Evolutionary conservation across 2,888 invertebrate species (phyloP).

Genomic region (Apomyelois bistriatella): DNA sequence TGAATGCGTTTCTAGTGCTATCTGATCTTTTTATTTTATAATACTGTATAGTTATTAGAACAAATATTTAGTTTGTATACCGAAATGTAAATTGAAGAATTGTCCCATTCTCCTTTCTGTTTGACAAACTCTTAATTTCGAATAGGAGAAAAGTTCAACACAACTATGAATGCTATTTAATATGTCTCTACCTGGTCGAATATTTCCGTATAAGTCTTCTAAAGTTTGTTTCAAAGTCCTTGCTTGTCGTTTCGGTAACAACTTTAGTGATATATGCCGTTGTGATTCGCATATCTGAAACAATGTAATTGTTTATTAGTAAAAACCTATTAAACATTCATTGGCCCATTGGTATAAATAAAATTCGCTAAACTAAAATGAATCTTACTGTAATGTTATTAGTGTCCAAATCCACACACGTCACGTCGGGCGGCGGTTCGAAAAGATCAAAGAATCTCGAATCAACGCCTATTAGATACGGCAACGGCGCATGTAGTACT

Average conservation of each 20-base stretch:
- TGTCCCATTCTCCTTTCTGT: too few relatives aligned
- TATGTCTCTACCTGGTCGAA: slow-evolving; percentile 60
- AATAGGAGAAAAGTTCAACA: too few relatives aligned
- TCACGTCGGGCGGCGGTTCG: slow-evolving; percentile 97
- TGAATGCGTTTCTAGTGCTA: background rate
- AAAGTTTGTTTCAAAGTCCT: slow-evolving; percentile 89
- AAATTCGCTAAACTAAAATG: slow-evolving; percentile 1
- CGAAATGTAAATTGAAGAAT: too few relatives aligned
- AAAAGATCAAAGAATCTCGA: slow-evolving; percentile 98
- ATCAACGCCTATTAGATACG: slow-evolving; percentile 98
- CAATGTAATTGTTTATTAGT: slow-evolving; percentile 13
- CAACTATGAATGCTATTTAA: too few relatives aligned
- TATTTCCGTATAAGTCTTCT: slow-evolving; percentile 85
- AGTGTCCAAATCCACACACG: slow-evolving; percentile 98
- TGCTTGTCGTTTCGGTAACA: slow-evolving; percentile 92
- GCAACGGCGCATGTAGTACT: slow-evolving; percentile 97
- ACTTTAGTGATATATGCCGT: slow-evolving; percentile 87
- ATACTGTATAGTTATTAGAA: too few relatives aligned
- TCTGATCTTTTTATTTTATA: too few relatives aligned
- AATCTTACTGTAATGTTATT: slow-evolving; percentile 92
- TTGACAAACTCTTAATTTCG: too few relatives aligned
- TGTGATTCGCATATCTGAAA: slow-evolving; percentile 91
- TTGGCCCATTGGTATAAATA: background rate
- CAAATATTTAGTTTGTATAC: too few relatives aligned
- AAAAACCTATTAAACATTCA: too few relatives aligned